These are phyloP conservation scores for Artibeus jamaicensis DNA, from an alignment of 2,797 vertebrate species.

Conservation along the genomic window DNA sequence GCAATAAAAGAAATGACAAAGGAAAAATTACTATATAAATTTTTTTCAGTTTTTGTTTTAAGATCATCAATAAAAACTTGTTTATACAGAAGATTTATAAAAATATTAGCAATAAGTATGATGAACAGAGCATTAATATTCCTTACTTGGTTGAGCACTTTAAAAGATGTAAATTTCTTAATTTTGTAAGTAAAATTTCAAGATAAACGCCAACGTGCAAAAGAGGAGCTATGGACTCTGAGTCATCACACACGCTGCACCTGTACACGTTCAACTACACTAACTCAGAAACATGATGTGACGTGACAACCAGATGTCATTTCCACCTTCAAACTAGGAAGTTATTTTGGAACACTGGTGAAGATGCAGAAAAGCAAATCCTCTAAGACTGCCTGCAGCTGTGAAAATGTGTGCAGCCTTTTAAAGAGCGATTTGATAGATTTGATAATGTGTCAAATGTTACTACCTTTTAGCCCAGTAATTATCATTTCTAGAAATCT, in stretches of 20 bases:
- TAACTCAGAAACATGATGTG: neutral
- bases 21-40: neutral
- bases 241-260: neutral
- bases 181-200: constrained; percentile 25
- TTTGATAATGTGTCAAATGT: neutral
- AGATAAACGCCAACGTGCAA: neutral
- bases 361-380: neutral
- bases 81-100: constrained; percentile 3
- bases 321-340: neutral
- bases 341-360: neutral
- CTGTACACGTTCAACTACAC: neutral
- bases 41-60: neutral
- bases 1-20: constrained; percentile 9
- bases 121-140: neutral
- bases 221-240: neutral
- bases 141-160: neutral
- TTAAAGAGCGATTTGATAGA: neutral
- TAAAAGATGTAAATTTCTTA: neutral
- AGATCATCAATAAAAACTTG: constrained; percentile 6
- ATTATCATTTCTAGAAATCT: neutral
- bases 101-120: constrained; percentile 16
- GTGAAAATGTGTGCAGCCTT: neutral
- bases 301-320: neutral
- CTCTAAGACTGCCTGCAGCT: neutral
- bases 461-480: neutral